Conservation (phyloP, 2,888 invertebrate genomes). For the Diaprepes abbreviatus region DNA sequence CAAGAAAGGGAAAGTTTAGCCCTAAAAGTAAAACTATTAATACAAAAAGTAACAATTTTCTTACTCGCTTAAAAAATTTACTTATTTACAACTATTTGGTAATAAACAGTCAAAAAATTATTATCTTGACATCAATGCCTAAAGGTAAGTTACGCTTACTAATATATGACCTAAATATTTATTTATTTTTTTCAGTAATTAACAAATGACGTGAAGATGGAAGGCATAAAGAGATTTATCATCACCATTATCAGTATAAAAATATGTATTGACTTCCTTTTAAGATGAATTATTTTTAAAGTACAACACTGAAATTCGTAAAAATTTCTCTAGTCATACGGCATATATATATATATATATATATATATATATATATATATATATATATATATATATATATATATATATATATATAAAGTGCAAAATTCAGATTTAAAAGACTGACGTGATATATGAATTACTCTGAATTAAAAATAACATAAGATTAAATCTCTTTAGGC, state of each 20-base stretch:
- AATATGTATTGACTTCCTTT: no score
- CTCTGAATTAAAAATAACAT: no score
- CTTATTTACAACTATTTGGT: conserved; percentile 50
- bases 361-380: no score
- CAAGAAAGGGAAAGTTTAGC: not conserved
- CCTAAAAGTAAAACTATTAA: conserved; percentile 3
- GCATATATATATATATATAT: no score
- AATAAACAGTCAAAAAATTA: conserved; percentile 43
- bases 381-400: no score
- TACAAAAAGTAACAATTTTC: conserved; percentile 18
- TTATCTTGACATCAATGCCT: conserved; percentile 40
- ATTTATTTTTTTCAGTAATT: conserved; percentile 1
- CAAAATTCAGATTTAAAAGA: no score
- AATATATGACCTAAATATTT: conserved; percentile 21
- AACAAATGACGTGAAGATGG: conserved; percentile 18
- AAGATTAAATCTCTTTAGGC: conserved; percentile 1
- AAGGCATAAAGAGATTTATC: not conserved
- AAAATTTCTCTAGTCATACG: no score
- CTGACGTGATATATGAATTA: no score
- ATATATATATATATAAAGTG: no score
- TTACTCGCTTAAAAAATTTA: conserved; percentile 27
- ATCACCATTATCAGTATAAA: no score
- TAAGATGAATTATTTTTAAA: no score
- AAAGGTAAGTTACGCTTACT: conserved; percentile 30
- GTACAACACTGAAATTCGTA: no score